Evolutionary conservation across 2,113 vertebrate genomes (phyloP).

Genomic region (Eclectus roratus): DNA sequence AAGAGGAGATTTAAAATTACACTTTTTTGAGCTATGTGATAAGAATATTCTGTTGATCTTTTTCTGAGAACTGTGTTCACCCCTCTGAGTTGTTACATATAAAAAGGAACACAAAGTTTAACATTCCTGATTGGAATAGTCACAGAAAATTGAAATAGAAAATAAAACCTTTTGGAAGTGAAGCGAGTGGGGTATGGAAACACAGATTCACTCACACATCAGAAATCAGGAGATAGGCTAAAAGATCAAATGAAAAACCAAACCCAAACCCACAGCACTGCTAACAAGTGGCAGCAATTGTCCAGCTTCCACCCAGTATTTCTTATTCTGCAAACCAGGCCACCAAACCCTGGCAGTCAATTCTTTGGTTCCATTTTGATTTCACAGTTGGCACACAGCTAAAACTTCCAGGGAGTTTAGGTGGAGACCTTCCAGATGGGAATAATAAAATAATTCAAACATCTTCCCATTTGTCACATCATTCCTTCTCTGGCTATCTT

Average conservation of each 20-base stretch:
- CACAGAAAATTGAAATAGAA: background rate
- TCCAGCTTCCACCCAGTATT: background rate
- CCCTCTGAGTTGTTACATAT: background rate
- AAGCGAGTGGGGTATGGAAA: background rate
- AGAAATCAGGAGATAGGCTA: background rate
- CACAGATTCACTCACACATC: background rate
- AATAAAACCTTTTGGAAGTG: background rate
- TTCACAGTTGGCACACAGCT: background rate
- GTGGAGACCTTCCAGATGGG: background rate
- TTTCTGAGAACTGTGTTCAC: background rate
- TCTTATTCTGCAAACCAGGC: background rate
- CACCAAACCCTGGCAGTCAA: background rate
- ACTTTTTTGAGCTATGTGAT: background rate
- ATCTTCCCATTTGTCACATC: background rate
- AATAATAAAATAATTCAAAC: background rate
- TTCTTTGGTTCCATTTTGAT: background rate
- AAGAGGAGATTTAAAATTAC: background rate
- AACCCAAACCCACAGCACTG: background rate
- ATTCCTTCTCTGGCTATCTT: background rate
- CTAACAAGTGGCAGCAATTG: background rate
- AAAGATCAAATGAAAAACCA: background rate
- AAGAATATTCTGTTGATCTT: background rate
- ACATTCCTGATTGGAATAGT: background rate
- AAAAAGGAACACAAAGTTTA: background rate
- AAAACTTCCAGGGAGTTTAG: background rate